phyloP scores from a whole-genome alignment of 2,797 vertebrate species.

The Acridotheres tristis region DNA sequence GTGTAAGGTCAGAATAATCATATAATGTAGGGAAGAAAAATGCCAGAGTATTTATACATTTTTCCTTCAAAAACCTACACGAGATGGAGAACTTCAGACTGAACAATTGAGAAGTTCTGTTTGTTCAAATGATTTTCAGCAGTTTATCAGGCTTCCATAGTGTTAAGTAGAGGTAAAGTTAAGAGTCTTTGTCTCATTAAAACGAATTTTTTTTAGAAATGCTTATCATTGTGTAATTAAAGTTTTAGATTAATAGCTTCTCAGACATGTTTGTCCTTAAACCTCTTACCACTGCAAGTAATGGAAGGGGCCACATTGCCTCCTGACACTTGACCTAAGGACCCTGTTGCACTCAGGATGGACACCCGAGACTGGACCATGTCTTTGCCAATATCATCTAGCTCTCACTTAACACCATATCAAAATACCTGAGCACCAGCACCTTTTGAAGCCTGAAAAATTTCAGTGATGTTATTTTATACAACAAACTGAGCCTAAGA shows the following conservation, averaged over 20 bases:
- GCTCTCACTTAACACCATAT: neutral
- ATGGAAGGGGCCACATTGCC: neutral
- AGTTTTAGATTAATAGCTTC: neutral
- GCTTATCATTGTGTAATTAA: neutral
- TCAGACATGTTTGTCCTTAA: neutral
- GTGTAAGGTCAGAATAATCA: slow-evolving; percentile 14
- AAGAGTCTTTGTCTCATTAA: neutral
- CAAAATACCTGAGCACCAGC: neutral
- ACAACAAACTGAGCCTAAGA: neutral
- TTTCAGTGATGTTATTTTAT: neutral
- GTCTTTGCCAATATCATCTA: neutral
- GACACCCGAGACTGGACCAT: neutral
- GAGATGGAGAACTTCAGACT: neutral
- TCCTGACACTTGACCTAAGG: neutral
- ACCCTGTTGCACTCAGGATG: neutral
- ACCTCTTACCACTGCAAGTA: neutral
- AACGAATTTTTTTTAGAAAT: neutral
- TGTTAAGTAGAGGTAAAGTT: neutral
- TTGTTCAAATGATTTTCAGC: neutral
- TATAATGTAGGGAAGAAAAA: neutral
- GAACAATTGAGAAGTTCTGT: neutral
- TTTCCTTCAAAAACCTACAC: neutral
- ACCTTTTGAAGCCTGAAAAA: neutral
- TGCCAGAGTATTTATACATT: neutral
- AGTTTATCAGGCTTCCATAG: neutral